Conservation (phyloP, 64 coral and sea anemone genomes). For the Hydrozoanthus tunicans region DNA sequence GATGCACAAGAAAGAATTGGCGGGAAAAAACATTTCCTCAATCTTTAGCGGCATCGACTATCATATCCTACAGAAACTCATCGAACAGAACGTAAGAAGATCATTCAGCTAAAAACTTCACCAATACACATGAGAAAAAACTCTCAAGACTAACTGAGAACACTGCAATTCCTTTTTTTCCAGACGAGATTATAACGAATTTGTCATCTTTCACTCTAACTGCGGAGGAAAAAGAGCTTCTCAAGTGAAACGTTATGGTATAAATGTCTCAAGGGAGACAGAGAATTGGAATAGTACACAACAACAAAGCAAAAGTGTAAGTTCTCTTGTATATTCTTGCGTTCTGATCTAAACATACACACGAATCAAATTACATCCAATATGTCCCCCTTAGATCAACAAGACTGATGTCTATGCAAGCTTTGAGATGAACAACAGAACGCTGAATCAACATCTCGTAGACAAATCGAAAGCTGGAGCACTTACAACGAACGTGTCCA, state of each 20-base stretch:
- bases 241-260: too few relatives aligned
- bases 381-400: not conserved
- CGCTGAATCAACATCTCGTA: not conserved
- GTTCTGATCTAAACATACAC: too few relatives aligned
- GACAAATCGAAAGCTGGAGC: not conserved
- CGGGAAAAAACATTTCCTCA: not conserved
- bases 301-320: too few relatives aligned
- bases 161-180: too few relatives aligned
- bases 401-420: conserved; percentile 11
- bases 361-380: not conserved
- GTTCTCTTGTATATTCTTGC: too few relatives aligned
- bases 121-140: not conserved
- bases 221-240: too few relatives aligned
- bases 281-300: too few relatives aligned
- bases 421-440: conserved; percentile 5
- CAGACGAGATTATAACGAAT: too few relatives aligned
- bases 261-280: too few relatives aligned
- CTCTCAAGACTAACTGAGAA: not conserved
- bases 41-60: conserved; percentile 13
- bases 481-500: conserved; percentile 8
- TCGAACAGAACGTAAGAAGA: conserved; percentile 14
- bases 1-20: conserved; percentile 6
- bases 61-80: conserved; percentile 26
- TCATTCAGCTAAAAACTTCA: not conserved
- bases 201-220: too few relatives aligned